Conservation (phyloP, 2,888 invertebrate genomes). For the Cephus pygmeus region DNA sequence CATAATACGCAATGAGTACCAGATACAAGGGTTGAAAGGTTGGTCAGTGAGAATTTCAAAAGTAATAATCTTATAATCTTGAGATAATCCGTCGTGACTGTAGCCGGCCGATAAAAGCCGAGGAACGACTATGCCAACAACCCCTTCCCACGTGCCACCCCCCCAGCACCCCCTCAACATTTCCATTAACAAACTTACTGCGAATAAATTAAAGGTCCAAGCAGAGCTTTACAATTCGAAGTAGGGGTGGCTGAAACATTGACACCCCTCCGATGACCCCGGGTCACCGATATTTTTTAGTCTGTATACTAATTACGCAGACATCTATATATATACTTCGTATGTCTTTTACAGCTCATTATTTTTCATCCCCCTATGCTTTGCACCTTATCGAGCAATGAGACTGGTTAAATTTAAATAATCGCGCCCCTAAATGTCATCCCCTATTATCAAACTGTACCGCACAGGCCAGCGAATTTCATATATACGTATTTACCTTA, state of each 20-base stretch:
- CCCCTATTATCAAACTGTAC: background rate
- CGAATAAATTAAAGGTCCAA: slow-evolving; percentile 2
- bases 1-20: no score
- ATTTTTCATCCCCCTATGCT: background rate
- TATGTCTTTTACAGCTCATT: no score
- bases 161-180: background rate
- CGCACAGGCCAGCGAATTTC: no score
- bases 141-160: background rate
- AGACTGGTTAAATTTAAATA: background rate
- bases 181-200: background rate
- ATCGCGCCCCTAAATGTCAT: no score
- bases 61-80: slow-evolving; percentile 21
- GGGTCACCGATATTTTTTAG: background rate
- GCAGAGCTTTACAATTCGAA: background rate
- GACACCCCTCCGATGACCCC: background rate
- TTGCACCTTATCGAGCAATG: background rate
- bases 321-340: background rate
- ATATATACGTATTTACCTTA: slow-evolving; percentile 69
- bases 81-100: slow-evolving; percentile 31
- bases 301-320: background rate
- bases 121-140: background rate
- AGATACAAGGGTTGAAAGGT: background rate
- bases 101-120: slow-evolving; percentile 29
- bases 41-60: background rate
- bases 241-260: background rate